Base-by-base conservation (phyloP, 2,797 vertebrate species). In the Aldrovandia affinis region DNA sequence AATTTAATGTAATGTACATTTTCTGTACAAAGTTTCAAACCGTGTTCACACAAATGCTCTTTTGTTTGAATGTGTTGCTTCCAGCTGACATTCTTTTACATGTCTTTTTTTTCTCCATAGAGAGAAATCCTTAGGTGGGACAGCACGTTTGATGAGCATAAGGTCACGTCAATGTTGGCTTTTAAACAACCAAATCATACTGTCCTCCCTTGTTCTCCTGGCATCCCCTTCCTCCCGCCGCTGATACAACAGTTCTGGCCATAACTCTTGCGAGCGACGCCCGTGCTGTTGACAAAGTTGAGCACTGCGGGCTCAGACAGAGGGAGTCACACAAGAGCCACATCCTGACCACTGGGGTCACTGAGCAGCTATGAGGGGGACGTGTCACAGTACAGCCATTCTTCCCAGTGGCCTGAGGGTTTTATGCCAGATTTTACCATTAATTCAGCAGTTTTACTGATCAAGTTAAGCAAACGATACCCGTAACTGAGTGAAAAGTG, bases 81-180 rank as follows among this genome's bases (percentile, higher is more conserved):
- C 42, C 25, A 55, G 30, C 22, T 68, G 10, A 47, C 30, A 68
- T 80, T 81, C 52, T 42, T 44, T 65, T 57, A 22, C 78, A 80
- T 54, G 50, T 61, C 81, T 75, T 55, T 44, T 81, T 47, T 81
- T 78, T 78, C 42, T 25, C 9, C 15, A 28, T 80, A n/a, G 78
- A 81, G 52, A 83, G 83, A 15, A 73, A 70, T 84, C 59, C 50
- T 30, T 5, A 30, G 15, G 75, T 79, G 50, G 65, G 39, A 30
- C 28, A 36, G n/a, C 20, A 47, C 61, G 82, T 77, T 75, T 86
- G n/a, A 54, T 82, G 33, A 63, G 83, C 65, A 79, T 61, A 80
- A 55, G 57, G 54, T 84, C 73, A 75, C 28, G 15, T 63, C 57
- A 59, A 78, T 25, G 39, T 36, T 59, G n/a, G 47, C 22, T 77